Conservation (phyloP, 2,888 invertebrate genomes). For the Cecidostiba fungosa region DNA sequence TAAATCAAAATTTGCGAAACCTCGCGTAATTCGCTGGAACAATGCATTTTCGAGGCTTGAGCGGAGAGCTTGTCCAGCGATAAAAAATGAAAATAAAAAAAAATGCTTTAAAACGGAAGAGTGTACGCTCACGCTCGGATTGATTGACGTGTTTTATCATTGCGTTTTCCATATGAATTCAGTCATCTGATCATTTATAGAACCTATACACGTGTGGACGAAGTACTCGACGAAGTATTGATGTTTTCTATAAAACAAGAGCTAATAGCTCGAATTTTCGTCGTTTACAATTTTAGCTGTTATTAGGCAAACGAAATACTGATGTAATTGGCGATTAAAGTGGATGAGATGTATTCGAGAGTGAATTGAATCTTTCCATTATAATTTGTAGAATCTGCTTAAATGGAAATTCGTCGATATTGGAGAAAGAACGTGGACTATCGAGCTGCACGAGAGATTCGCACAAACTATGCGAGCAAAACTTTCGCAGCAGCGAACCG, state of each 20-base stretch:
- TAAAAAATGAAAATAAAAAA: constrained; percentile 48
- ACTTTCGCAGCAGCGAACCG: not conserved
- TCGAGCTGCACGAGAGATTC: not conserved
- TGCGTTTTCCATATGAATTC: constrained; percentile 38
- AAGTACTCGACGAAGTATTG: not conserved
- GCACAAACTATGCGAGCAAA: not conserved
- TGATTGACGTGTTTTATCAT: constrained; percentile 57
- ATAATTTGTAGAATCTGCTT: not conserved
- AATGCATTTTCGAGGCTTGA: constrained; percentile 43
- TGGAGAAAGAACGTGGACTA: not conserved
- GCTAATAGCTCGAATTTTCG: not conserved
- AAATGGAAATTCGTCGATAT: constrained; percentile 1
- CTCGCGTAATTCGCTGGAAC: constrained; percentile 56
- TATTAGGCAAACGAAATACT: not conserved
- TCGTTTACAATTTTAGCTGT: not conserved
- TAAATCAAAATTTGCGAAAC: constrained; percentile 58
- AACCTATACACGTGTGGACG: not conserved
- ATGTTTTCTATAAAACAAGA: not conserved
- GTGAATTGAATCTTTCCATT: not conserved
- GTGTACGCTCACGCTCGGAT: constrained; percentile 35
- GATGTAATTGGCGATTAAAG: not conserved
- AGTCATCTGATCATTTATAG: constrained; percentile 14
- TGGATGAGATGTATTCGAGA: not conserved
- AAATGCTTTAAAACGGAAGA: constrained; percentile 45
- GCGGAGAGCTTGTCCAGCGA: constrained; percentile 19